phyloP scores from a whole-genome alignment of 2,888 invertebrate species.

The Eledone cirrhosa region DNA sequence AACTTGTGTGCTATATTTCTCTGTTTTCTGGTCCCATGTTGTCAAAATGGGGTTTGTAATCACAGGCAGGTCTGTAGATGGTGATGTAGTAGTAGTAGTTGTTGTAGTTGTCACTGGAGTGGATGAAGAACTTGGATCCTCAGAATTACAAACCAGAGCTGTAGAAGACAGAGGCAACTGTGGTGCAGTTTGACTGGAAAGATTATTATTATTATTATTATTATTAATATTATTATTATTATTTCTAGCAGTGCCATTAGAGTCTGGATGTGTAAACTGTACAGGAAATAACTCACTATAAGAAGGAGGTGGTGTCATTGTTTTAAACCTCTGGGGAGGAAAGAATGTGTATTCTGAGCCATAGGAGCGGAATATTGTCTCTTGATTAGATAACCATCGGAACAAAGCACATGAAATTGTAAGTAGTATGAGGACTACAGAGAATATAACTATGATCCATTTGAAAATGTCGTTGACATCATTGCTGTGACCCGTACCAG shows the following conservation, averaged over 20 bases:
- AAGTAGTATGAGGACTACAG: conserved; percentile 15
- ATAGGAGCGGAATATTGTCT: not conserved
- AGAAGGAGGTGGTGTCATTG: conserved; percentile 25
- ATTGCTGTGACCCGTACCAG: not conserved
- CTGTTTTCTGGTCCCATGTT: conserved; percentile 18
- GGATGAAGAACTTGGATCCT: not conserved
- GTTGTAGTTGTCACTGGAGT: not conserved
- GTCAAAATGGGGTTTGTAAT: conserved; percentile 15
- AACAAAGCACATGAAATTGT: conserved; percentile 19
- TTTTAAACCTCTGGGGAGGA: conserved; percentile 7
- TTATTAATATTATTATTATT: too few species aligned
- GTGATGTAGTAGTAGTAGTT: not conserved
- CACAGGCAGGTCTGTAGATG: too few species aligned
- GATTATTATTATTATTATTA: too few species aligned
- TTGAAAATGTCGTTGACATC: conserved; percentile 18
- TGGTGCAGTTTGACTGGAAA: not conserved
- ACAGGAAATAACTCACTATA: conserved; percentile 22
- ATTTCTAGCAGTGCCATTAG: not conserved
- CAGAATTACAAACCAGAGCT: not conserved
- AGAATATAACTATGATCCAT: conserved; percentile 17
- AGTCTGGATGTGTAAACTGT: not conserved
- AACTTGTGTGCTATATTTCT: not conserved
- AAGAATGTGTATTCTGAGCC: conserved; percentile 21
- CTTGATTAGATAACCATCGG: conserved; percentile 21
- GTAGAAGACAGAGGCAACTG: not conserved